phyloP scores from a whole-genome alignment of 2,797 vertebrate genomes.

The Pangasius larnaudii region DNA sequence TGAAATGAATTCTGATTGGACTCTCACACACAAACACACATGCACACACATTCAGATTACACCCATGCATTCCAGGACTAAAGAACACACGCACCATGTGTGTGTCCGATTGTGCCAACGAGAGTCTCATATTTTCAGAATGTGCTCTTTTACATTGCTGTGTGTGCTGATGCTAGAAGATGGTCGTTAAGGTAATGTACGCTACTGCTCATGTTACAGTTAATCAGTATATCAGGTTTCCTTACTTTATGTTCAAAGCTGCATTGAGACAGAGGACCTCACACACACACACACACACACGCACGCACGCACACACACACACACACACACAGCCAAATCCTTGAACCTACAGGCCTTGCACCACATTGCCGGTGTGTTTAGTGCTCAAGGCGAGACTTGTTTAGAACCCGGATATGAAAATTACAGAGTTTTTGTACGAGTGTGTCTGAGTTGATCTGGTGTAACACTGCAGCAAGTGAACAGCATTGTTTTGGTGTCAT shows the following conservation, averaged over 20 bases:
- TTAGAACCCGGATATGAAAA: slow-evolving; percentile 11
- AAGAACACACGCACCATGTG: slow-evolving; percentile 34
- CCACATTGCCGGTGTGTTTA: slow-evolving; percentile 46
- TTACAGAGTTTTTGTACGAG: neutral
- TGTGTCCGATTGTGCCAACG: slow-evolving; percentile 63
- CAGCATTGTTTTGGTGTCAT: slow-evolving; percentile 53
- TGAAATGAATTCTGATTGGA: slow-evolving; percentile 51
- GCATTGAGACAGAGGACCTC: slow-evolving; percentile 43
- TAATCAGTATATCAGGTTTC: slow-evolving; percentile 41
- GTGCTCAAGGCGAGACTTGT: slow-evolving; percentile 26
- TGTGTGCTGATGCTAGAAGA: slow-evolving; percentile 32
- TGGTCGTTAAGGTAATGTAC: slow-evolving; percentile 40
- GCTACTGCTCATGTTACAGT: slow-evolving; percentile 32
- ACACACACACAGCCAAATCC: slow-evolving; percentile 41
- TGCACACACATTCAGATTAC: slow-evolving; percentile 64
- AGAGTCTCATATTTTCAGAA: slow-evolving; percentile 37
- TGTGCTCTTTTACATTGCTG: slow-evolving; percentile 40
- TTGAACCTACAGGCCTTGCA: slow-evolving; percentile 40
- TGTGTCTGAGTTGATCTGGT: slow-evolving; percentile 28
- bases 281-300: slow-evolving; percentile 52
- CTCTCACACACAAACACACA: slow-evolving; percentile 60
- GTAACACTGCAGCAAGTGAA: slow-evolving; percentile 47
- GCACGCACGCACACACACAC: slow-evolving; percentile 53
- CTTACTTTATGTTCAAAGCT: slow-evolving; percentile 27
- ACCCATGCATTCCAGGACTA: slow-evolving; percentile 66